Percentiles rank a stretch among this genome's conserved stretches.
Evolutionary conservation across 2,888 invertebrate genomes (phyloP).

Genomic region (Imbricaverruca yamaguchii): DNA sequence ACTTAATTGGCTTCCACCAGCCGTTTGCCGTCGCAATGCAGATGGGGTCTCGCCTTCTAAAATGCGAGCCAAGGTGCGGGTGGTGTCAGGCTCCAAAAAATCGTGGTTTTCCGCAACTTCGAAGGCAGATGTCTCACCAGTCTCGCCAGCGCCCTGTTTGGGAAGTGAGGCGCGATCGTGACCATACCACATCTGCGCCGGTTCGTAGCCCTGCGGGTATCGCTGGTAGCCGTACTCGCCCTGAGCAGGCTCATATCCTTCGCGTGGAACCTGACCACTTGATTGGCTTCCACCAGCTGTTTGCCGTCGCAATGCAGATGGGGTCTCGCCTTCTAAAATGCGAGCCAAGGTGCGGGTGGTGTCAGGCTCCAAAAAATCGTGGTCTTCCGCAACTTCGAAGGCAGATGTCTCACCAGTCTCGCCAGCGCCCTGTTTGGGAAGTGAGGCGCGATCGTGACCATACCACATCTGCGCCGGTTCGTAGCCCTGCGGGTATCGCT

Average conservation of each 20-base stretch:
- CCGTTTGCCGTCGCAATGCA: no score
- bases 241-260: not conserved
- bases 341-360: not conserved
- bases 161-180: not conserved
- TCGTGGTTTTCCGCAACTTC: not conserved
- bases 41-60: not conserved
- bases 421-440: not conserved
- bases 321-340: not conserved
- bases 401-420: not conserved
- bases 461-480: slow-evolving; percentile 1
- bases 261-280: not conserved
- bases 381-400: no score
- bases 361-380: not conserved
- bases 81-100: not conserved
- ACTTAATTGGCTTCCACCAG: not conserved
- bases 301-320: not conserved
- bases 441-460: not conserved
- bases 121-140: not conserved
- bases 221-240: slow-evolving; percentile 14
- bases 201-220: not conserved
- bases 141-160: not conserved
- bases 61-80: not conserved
- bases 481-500: slow-evolving; percentile 5
- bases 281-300: not conserved
- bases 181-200: not conserved